These are phyloP conservation scores for Scaptomyza montana DNA, from an alignment of 1,140 invertebrate species.

Conservation along the genomic window DNA sequence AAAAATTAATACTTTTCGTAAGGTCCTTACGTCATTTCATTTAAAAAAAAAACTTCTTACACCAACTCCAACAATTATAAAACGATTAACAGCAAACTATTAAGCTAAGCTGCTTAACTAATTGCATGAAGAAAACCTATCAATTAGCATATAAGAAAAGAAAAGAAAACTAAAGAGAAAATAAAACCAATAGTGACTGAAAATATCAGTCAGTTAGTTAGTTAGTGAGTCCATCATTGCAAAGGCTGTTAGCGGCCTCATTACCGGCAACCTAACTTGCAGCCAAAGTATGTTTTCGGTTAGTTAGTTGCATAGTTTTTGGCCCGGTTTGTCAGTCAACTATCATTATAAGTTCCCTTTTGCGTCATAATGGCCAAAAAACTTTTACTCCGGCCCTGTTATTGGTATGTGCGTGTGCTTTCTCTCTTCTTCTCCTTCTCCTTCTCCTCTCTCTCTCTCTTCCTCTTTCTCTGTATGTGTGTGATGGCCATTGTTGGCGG, in stretches of 20 bases:
- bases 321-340: constrained; percentile 72
- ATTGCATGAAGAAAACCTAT: constrained; percentile 35
- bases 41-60: too few species aligned
- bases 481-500: constrained; percentile 55
- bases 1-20: too few species aligned
- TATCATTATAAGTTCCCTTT: constrained; percentile 78
- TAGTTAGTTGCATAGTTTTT: constrained; percentile 62
- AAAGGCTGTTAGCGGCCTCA: constrained; percentile 54
- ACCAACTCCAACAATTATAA: neutral
- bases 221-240: constrained; percentile 44
- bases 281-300: constrained; percentile 52
- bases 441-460: too few species aligned
- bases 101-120: constrained; percentile 7
- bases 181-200: too few species aligned
- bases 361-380: constrained; percentile 74
- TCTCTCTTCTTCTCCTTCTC: constrained; percentile 7
- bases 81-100: constrained; percentile 16
- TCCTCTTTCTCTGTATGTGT: constrained; percentile 24
- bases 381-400: constrained; percentile 40
- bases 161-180: neutral
- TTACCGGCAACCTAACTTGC: constrained; percentile 53
- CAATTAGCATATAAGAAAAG: constrained; percentile 50
- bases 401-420: constrained; percentile 6
- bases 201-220: neutral
- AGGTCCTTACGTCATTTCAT: neutral